These are phyloP conservation scores for Heliconius charithonia DNA, from an alignment of 2,888 invertebrate genomes.

Conservation along the genomic window DNA sequence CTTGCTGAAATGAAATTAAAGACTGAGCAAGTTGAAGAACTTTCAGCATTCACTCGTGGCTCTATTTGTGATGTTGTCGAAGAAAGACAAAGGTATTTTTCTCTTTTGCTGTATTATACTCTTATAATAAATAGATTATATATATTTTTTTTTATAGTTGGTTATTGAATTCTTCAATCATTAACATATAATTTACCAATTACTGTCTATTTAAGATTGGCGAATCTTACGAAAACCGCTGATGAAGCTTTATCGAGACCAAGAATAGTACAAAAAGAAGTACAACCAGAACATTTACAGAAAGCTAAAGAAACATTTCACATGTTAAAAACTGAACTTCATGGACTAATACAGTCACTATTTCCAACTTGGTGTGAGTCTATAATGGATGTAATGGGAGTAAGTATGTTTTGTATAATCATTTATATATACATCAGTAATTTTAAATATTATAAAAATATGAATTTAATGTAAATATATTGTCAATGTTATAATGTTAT, in stretches of 20 bases:
- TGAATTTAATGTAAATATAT: not conserved
- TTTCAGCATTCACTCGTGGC: conserved; percentile 66
- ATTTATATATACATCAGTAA: not conserved
- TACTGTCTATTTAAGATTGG: conserved; percentile 56
- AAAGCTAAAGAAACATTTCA: conserved; percentile 68
- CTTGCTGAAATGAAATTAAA: conserved; percentile 67
- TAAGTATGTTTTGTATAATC: conserved; percentile 53
- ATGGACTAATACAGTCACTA: conserved; percentile 63
- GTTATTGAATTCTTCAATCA: not conserved
- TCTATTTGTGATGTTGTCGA: conserved; percentile 64
- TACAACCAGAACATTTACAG: conserved; percentile 59
- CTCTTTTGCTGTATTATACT: not conserved
- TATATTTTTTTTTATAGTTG: not conserved
- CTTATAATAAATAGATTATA: not conserved
- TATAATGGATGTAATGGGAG: conserved; percentile 64
- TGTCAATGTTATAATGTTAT: too few species aligned
- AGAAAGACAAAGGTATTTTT: conserved; percentile 71
- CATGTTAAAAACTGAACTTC: conserved; percentile 65
- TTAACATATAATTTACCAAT: not conserved
- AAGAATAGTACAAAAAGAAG: conserved; percentile 52
- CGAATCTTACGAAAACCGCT: conserved; percentile 57
- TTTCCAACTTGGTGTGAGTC: conserved; percentile 60
- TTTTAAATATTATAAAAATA: not conserved
- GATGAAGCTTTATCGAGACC: conserved; percentile 65
- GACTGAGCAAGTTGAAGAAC: conserved; percentile 63